Conservation (phyloP, 35 echinoderm and acorn worm genomes). For the Acanthaster planci region DNA sequence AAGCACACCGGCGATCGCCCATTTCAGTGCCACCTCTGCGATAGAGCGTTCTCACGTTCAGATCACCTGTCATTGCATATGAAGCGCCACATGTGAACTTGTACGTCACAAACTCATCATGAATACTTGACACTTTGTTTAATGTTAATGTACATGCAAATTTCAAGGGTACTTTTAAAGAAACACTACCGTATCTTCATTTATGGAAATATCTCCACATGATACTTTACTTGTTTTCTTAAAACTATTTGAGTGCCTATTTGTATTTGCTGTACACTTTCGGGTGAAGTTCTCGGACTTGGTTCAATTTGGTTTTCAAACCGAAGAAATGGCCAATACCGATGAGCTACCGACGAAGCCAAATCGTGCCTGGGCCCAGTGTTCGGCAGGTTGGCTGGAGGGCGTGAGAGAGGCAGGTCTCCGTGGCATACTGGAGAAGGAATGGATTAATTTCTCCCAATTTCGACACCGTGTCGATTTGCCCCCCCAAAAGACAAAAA, state of each 20-base stretch:
- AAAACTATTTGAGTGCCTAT: background rate
- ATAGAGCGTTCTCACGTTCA: slow-evolving; percentile 96
- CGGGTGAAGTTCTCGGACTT: background rate
- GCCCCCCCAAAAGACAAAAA: too few relatives aligned
- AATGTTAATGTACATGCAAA: slow-evolving; percentile 21
- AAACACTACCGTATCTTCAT: too few relatives aligned
- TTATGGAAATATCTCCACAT: background rate
- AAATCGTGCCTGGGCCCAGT: background rate
- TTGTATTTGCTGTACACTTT: slow-evolving; percentile 22
- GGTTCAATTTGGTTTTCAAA: background rate
- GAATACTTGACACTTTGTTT: slow-evolving; percentile 23
- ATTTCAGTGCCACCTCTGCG: slow-evolving; percentile 97
- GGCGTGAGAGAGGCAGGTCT: background rate
- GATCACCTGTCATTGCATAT: slow-evolving; percentile 95
- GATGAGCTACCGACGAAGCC: slow-evolving; percentile 30
- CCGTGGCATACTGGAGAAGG: background rate
- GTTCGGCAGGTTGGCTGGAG: background rate
- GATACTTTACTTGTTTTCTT: slow-evolving; percentile 10
- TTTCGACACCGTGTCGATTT: background rate
- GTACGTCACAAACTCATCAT: slow-evolving; percentile 14
- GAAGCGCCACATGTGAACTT: slow-evolving; percentile 99
- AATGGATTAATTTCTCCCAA: background rate
- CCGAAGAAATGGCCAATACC: background rate
- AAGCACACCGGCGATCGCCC: slow-evolving; percentile 99
- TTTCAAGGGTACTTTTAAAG: background rate